Evolutionary conservation across 2,888 invertebrate species (phyloP).

Genomic region (Drosophila paranaensis): DNA sequence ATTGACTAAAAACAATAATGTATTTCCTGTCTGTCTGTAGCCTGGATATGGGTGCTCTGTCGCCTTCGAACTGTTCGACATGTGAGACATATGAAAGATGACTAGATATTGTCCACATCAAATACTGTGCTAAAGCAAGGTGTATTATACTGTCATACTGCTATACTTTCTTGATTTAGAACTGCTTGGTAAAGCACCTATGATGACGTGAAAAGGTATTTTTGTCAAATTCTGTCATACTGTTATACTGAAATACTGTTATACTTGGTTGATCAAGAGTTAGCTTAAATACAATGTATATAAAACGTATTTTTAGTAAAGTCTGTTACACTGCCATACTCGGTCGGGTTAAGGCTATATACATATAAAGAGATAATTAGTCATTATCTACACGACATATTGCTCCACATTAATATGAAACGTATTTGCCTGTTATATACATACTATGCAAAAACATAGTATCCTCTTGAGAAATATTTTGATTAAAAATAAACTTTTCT

Average conservation of each 20-base stretch:
- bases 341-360: too few relatives aligned
- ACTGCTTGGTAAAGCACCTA: background rate
- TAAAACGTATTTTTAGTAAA: background rate
- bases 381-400: background rate
- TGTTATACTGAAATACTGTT: background rate
- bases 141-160: background rate
- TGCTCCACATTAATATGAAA: background rate
- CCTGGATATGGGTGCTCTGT: background rate
- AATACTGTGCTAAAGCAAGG: too few relatives aligned
- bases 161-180: background rate
- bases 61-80: background rate
- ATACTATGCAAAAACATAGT: background rate
- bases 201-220: background rate
- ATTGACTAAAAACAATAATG: background rate
- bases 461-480: background rate
- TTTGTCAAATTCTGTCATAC: background rate
- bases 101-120: background rate
- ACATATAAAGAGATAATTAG: background rate
- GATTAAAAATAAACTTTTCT: background rate
- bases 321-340: background rate
- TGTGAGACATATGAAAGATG: background rate
- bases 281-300: too few relatives aligned
- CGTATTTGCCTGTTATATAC: background rate
- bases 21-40: background rate
- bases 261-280: background rate